A percentile compares a stretch with the other conserved stretches of the same genome.
These are phyloP conservation scores for Ciona savignyi DNA, from an alignment of 23 tunicate genomes.

Conservation along the genomic window DNA sequence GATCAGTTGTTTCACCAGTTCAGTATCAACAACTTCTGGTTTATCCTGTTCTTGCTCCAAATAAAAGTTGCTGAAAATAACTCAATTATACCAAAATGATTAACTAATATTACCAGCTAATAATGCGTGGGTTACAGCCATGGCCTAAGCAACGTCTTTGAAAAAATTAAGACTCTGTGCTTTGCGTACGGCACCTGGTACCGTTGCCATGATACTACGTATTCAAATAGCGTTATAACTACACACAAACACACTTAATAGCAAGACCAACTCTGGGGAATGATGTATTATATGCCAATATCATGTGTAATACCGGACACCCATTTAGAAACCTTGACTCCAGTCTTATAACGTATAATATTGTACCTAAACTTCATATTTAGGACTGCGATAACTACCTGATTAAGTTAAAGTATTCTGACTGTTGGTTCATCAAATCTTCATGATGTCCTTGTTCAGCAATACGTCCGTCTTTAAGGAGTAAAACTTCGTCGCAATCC, in stretches of 20 bases:
- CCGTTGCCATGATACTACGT: too few relatives aligned
- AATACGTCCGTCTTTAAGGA: conserved; percentile 75
- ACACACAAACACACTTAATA: too few relatives aligned
- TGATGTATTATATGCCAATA: too few relatives aligned
- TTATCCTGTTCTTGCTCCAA: conserved; percentile 64
- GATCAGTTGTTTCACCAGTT: conserved; percentile 42
- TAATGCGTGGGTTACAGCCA: too few relatives aligned
- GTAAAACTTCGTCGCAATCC: conserved; percentile 83
- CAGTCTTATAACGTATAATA: background rate
- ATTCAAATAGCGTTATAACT: too few relatives aligned
- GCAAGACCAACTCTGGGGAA: too few relatives aligned
- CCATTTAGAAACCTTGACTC: background rate
- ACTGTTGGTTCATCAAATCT: conserved; percentile 36
- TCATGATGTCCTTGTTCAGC: conserved; percentile 84
- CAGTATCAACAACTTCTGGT: conserved; percentile 24
- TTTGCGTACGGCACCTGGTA: too few relatives aligned
- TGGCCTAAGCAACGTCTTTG: too few relatives aligned
- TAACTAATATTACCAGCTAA: too few relatives aligned
- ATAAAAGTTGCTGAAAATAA: conserved; percentile 46
- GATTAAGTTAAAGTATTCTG: conserved; percentile 51
- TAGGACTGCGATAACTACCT: conserved; percentile 10
- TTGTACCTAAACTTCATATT: background rate
- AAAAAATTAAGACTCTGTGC: too few relatives aligned
- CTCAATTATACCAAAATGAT: too few relatives aligned
- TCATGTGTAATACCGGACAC: background rate